Evolutionary conservation across 2,113 vertebrate genomes (phyloP).

Genomic region (Gadus macrocephalus): DNA sequence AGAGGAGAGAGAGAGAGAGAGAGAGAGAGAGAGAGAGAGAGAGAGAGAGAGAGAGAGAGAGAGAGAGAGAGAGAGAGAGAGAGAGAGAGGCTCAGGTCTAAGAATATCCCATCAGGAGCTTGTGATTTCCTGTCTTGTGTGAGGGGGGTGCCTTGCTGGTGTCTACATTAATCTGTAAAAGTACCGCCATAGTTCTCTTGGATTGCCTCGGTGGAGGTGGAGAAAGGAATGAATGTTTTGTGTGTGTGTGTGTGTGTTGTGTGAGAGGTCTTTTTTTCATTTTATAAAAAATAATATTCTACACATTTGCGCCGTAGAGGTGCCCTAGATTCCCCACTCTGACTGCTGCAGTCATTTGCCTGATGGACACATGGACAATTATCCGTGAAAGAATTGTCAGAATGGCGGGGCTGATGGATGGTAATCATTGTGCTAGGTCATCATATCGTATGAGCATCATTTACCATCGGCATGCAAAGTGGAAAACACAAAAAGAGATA

Average conservation of each 20-base stretch:
- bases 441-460: constrained; percentile 29
- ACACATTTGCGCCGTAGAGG: constrained; percentile 39
- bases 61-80: too few species aligned
- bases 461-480: constrained; percentile 16
- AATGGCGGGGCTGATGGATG: constrained; percentile 34
- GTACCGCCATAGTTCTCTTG: constrained; percentile 48
- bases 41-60: too few species aligned
- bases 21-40: background rate
- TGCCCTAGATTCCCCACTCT: constrained; percentile 55
- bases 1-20: background rate
- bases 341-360: constrained; percentile 49
- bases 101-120: constrained; percentile 64
- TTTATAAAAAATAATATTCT: too few species aligned
- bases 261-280: too few species aligned
- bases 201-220: constrained; percentile 34
- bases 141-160: constrained; percentile 63
- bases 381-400: constrained; percentile 52
- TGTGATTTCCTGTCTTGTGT: constrained; percentile 51
- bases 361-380: constrained; percentile 58
- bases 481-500: background rate
- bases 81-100: constrained; percentile 40
- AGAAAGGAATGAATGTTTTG: constrained; percentile 26
- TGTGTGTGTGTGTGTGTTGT: too few species aligned
- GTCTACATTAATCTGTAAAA: constrained; percentile 44
- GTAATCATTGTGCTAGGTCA: constrained; percentile 44